phyloP scores from a whole-genome alignment of 2,888 invertebrate species.

The Drosophila setosimentum region DNA sequence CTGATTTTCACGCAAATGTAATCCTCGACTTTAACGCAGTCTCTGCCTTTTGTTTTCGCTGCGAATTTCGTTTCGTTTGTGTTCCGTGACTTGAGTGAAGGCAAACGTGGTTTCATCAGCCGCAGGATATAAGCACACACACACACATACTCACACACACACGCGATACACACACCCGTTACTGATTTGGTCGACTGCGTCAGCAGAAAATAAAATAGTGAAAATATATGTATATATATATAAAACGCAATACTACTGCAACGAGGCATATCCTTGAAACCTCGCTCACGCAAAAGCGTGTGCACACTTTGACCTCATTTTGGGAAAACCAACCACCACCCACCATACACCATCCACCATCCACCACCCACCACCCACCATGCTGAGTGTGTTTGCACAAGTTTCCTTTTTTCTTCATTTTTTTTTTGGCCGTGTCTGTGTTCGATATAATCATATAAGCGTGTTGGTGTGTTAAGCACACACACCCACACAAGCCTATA shows the following conservation, averaged over 20 bases:
- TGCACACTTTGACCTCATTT: slow-evolving; percentile 77
- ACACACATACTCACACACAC: slow-evolving; percentile 23
- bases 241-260: slow-evolving; percentile 66
- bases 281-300: slow-evolving; percentile 36
- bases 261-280: slow-evolving; percentile 65
- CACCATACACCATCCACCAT: neutral
- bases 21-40: slow-evolving; percentile 59
- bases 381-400: slow-evolving; percentile 52
- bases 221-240: slow-evolving; percentile 43
- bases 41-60: slow-evolving; percentile 26
- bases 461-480: slow-evolving; percentile 53
- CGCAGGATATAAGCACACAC: slow-evolving; percentile 62
- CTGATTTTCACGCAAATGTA: slow-evolving; percentile 77
- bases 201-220: slow-evolving; percentile 77
- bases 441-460: slow-evolving; percentile 68
- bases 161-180: slow-evolving; percentile 6
- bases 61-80: slow-evolving; percentile 68
- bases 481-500: slow-evolving; percentile 2
- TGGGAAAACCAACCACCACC: slow-evolving; percentile 28
- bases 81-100: slow-evolving; percentile 79
- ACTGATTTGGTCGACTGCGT: slow-evolving; percentile 61
- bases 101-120: slow-evolving; percentile 81
- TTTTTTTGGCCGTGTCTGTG: slow-evolving; percentile 2
- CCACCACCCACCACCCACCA: neutral
- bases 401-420: slow-evolving; percentile 37